A percentile compares a stretch with the other conserved stretches of the same genome.
Evolutionary conservation across 2,113 vertebrate genomes (phyloP).

Genomic region (Cyprinodon tularosa): DNA sequence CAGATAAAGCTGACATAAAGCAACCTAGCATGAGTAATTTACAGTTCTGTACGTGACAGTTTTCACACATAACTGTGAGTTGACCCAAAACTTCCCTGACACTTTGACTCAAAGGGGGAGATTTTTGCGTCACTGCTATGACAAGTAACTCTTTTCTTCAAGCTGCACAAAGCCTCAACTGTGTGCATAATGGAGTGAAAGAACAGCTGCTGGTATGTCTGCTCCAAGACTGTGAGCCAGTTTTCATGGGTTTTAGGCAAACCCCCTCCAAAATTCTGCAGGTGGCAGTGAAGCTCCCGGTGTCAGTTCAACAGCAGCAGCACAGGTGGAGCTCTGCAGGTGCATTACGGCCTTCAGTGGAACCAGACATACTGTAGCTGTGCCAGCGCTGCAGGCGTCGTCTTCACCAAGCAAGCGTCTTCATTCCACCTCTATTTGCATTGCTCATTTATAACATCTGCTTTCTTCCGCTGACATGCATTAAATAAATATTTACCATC

Average conservation of each 20-base stretch:
- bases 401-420: conserved; percentile 18
- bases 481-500: conserved; percentile 6
- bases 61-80: conserved; percentile 50
- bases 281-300: conserved; percentile 21
- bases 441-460: conserved; percentile 26
- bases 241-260: neutral
- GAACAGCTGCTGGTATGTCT: conserved; percentile 68
- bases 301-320: neutral
- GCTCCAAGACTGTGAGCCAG: conserved; percentile 42
- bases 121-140: conserved; percentile 55
- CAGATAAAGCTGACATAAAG: conserved; percentile 36
- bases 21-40: conserved; percentile 38
- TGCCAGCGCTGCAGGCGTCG: conserved; percentile 39
- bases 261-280: conserved; percentile 16
- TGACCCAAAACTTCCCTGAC: conserved; percentile 48
- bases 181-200: conserved; percentile 64
- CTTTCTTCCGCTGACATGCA: neutral
- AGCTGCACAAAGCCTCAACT: conserved; percentile 68
- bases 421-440: neutral
- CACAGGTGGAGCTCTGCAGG: conserved; percentile 56
- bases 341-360: conserved; percentile 9
- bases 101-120: conserved; percentile 44
- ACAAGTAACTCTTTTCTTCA: conserved; percentile 67
- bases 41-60: conserved; percentile 55
- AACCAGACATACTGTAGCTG: conserved; percentile 43